Base-by-base conservation (phyloP, 1,140 invertebrate genomes). In the Trichonephila clavipes region DNA sequence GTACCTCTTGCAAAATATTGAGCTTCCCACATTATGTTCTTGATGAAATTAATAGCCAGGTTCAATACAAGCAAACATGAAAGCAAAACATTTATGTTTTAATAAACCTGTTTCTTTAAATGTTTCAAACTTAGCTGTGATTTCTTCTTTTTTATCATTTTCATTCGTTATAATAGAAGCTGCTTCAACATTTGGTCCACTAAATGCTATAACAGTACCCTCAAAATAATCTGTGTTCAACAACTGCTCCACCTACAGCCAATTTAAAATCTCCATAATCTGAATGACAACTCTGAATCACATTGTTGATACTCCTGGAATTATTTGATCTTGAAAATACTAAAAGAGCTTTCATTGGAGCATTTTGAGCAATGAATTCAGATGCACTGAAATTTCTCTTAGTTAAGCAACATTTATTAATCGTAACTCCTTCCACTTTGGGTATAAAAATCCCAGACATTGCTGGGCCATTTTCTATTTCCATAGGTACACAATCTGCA, bases 41-140 rank as follows among this genome's bases (percentile, higher is more conserved):
- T 95, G 44, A 82, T 96, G 96, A 94, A 96, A 95, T 18, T 94
- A 58, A 64, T 86, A 61, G 3, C 97, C 97, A 34, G 97, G 95
- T 8, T 96, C 96, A 62, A 96, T 95, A 94, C 97, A 97, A 1
- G 96, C 96, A 95, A 97, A 97, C 96, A 97, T 97, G 83, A 97
- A 96, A 62, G 96, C 97, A 91, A 97, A 95, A 85, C 95, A 96
- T 2, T 95, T 95, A 8, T 95, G 90, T 81, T 96, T 95, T 24
- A 24, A 19, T 83, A 96, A 58, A 61, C 95, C 94, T 89, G 94
- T 94, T 10, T 95, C 94, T 95, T 96, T 96, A 61, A 96, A 95
- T 95, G 95, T 93, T 87, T 94, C 86, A 21, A 96, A 94, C 16
- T 24, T 69, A 12, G 40, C 40, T 12, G 10, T n/a, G 16, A 59